Evolutionary conservation across 1,140 invertebrate genomes (phyloP).

Genomic region (Hycleus phaleratus): DNA sequence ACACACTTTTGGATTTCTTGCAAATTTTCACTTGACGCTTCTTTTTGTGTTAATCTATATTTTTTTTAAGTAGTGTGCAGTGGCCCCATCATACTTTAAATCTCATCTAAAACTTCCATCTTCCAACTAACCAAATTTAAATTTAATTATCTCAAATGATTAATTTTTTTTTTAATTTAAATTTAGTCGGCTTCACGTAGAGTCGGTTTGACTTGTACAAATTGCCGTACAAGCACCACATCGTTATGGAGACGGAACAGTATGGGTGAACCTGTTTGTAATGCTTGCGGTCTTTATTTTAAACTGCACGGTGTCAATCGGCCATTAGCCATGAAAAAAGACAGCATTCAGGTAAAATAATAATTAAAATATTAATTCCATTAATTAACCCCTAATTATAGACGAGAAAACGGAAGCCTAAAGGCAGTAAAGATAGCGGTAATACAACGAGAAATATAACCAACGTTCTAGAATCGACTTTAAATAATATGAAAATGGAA

Average conservation of each 20-base stretch:
- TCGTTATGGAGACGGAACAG: conserved; percentile 86
- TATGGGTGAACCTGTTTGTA: conserved; percentile 84
- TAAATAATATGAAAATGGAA: conserved; percentile 29
- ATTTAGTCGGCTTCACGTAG: conserved; percentile 56
- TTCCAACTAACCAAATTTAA: not conserved
- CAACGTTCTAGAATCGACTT: too few relatives aligned
- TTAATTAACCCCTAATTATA: conserved; percentile 41
- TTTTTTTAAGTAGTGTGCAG: conserved; percentile 19
- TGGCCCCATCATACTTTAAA: conserved; percentile 28
- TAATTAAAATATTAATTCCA: not conserved
- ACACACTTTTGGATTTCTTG: not conserved
- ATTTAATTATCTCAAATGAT: not conserved
- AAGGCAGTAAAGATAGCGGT: conserved; percentile 50
- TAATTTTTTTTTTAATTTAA: conserved; percentile 41
- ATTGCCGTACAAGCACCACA: conserved; percentile 80
- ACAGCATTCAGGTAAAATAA: conserved; percentile 68
- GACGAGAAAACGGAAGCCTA: conserved; percentile 87
- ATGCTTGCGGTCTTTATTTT: conserved; percentile 89
- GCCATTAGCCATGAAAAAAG: conserved; percentile 92
- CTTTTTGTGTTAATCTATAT: conserved; percentile 4
- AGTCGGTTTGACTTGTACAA: conserved; percentile 79
- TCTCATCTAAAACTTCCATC: not conserved
- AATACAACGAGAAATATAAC: conserved; percentile 9
- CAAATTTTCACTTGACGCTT: conserved; percentile 1
- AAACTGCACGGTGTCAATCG: conserved; percentile 84